These are phyloP conservation scores for Myotis daubentonii DNA, from an alignment of 2,797 vertebrate genomes.

Conservation along the genomic window DNA sequence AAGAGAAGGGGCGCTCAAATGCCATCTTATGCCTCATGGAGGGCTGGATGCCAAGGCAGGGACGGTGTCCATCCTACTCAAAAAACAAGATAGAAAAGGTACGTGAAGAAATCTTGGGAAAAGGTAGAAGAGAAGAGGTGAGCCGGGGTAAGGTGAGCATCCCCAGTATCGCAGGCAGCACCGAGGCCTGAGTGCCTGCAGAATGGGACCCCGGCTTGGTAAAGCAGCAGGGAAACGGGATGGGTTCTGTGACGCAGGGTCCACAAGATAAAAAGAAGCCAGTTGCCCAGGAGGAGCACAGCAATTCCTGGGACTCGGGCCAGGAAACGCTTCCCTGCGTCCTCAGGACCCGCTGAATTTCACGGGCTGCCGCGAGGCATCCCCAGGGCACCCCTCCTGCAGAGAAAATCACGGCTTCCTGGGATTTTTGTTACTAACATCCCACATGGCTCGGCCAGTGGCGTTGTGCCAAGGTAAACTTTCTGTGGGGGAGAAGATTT, in stretches of 20 bases:
- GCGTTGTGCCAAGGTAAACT: neutral
- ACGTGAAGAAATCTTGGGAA: neutral
- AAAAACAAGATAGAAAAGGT: neutral
- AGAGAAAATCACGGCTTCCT: neutral
- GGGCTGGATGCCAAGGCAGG: neutral
- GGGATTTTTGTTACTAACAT: neutral
- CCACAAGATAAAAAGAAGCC: neutral
- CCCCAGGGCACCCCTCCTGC: neutral
- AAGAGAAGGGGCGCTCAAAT: neutral
- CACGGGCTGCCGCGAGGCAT: neutral
- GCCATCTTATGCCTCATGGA: rapidly evolving
- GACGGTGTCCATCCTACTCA: neutral
- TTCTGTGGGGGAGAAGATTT: neutral
- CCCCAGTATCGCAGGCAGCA: rapidly evolving
- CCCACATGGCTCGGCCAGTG: neutral
- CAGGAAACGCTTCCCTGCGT: neutral
- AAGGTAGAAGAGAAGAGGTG: neutral
- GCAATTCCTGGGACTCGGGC: neutral
- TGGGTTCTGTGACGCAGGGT: rapidly evolving
- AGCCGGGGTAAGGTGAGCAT: neutral
- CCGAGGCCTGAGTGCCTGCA: neutral
- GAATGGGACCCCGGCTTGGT: neutral
- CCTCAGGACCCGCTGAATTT: neutral
- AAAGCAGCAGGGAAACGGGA: neutral
- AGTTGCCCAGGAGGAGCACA: neutral